Evolutionary conservation across 2,888 invertebrate species (phyloP).

Genomic region (Melipona beecheii): DNA sequence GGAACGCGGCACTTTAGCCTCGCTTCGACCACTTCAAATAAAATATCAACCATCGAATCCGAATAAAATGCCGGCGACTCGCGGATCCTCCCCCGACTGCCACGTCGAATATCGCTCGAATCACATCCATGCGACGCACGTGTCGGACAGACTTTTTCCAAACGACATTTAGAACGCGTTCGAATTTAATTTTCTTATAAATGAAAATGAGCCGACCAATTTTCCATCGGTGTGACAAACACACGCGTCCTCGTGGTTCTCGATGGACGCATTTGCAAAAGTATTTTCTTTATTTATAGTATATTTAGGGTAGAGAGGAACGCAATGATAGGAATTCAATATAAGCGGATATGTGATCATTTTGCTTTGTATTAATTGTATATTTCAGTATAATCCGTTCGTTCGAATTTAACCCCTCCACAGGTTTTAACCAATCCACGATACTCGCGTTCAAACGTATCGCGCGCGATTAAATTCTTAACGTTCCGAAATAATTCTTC

Average conservation of each 20-base stretch:
- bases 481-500: background rate
- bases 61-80: background rate
- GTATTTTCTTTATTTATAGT: background rate
- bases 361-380: background rate
- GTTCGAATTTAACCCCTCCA: background rate
- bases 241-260: background rate
- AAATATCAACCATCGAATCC: slow-evolving; percentile 6
- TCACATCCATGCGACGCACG: background rate
- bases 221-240: background rate
- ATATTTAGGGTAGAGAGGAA: background rate
- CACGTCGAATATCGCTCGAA: background rate
- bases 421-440: too few species aligned
- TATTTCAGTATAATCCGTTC: background rate
- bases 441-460: background rate
- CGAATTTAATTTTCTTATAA: background rate
- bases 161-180: background rate
- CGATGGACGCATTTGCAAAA: background rate
- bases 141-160: background rate
- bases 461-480: background rate
- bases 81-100: background rate
- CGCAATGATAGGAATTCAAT: background rate
- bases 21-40: background rate
- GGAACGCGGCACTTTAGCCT: background rate
- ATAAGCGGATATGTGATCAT: background rate
- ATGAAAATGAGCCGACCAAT: slow-evolving; percentile 7